Evolutionary conservation across 2,113 vertebrate species (phyloP).

Genomic region (Nerophis lumbriciformis): DNA sequence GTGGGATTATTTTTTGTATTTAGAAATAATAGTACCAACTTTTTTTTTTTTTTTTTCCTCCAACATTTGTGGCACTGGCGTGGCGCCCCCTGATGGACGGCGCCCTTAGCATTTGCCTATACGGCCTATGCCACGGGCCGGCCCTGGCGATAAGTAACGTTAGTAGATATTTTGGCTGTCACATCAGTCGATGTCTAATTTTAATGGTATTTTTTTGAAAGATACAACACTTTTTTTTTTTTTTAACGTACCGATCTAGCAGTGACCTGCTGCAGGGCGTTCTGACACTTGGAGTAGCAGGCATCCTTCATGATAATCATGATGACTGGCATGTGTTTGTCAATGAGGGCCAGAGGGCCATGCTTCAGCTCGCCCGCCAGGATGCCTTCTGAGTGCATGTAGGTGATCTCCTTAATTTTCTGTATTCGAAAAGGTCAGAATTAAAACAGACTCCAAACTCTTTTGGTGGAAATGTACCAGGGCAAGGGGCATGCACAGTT

Average conservation of each 20-base stretch:
- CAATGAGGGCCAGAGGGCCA: slow-evolving; percentile 86
- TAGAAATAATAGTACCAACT: no score
- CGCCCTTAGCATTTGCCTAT: no score
- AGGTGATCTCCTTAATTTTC: slow-evolving; percentile 99
- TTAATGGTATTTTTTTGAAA: no score
- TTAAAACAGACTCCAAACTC: not conserved
- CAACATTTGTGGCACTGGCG: no score
- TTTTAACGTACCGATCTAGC: slow-evolving; percentile 81
- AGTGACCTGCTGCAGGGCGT: slow-evolving; percentile 89
- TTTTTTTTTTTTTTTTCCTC: no score
- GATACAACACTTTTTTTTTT: not conserved
- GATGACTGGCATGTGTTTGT: slow-evolving; percentile 95
- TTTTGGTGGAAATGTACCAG: no score
- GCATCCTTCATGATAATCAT: slow-evolving; percentile 94
- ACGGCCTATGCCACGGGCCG: no score
- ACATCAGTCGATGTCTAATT: no score
- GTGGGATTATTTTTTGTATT: no score
- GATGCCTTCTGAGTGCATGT: slow-evolving; percentile 98
- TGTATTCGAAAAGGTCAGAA: slow-evolving; percentile 43
- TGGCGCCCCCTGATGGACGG: no score
- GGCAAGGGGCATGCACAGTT: not conserved
- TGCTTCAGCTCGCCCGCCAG: slow-evolving; percentile 95
- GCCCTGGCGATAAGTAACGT: no score
- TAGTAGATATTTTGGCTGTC: no score
- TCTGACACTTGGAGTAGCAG: slow-evolving; percentile 92